Base-by-base conservation (phyloP, 2,888 invertebrate genomes). In the Rhamnusium bicolor region DNA sequence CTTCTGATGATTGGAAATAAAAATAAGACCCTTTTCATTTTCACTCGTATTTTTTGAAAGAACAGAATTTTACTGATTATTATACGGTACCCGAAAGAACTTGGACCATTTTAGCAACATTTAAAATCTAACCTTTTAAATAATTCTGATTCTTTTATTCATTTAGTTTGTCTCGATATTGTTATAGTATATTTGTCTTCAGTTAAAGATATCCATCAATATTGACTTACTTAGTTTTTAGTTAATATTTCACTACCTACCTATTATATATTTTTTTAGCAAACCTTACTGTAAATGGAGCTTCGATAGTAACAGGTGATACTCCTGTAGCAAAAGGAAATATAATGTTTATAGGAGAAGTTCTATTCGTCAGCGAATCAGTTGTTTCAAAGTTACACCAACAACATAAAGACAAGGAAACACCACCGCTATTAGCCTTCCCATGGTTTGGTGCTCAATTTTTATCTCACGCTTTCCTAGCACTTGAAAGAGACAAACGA, bases 371-470 rank as follows among this genome's bases (percentile, higher is more conserved):
- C 32, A 91, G 91, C 74, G 92, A 92, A 79, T 89, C 90, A 19
- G 90, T 91, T 53, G 92, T 92, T 12, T 91, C 91, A 49, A 89
- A 90, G 80, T 87, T 92, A 58, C 92, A 92, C 84, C 91, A 91
- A 84, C 90, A 91, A 85, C 91, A 92, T 84, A 89, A 90, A 78
- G 92, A 92, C 84, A 92, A 92, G 85, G 92, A 92, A 85, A 92
- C 92, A 14, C 92, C 92, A 14, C 92, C 92, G 12, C 86, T 92
- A 46, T 83, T 92, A 72, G 92, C 92, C 2, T 92, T 92, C 79
- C 92, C 92, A 1, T 92, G 92, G 92, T 91, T 92, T 83, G 91
- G 91, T 46, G 92, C 92, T 12, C 92, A 92, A 82, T 92, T 92
- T 82, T 84, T 92, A 46, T 92, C 91, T 19, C 92, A 92, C 83